Percentiles rank a stretch among this genome's conserved stretches.
Evolutionary conservation across 1,140 invertebrate genomes (phyloP).

Genomic region (Pseudomyrmex concolor): DNA sequence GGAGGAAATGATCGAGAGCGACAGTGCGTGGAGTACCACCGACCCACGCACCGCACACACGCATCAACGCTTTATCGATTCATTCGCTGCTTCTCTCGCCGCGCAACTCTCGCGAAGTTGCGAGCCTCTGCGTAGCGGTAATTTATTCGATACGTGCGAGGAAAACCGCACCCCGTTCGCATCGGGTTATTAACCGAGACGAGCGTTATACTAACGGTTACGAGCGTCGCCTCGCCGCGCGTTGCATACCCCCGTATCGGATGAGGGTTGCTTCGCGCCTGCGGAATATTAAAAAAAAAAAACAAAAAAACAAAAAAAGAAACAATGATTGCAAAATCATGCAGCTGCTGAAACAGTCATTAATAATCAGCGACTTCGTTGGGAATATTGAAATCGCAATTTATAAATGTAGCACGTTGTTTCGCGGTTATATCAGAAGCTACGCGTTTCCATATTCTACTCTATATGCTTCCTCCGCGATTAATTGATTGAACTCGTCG

Average conservation of each 20-base stretch:
- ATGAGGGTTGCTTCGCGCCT: background rate
- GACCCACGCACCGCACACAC: slow-evolving; percentile 48
- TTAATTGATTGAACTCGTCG: slow-evolving; percentile 12
- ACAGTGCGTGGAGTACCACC: slow-evolving; percentile 21
- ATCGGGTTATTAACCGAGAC: slow-evolving; percentile 33
- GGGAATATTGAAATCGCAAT: slow-evolving; percentile 7
- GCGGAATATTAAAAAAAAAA: slow-evolving; percentile 1
- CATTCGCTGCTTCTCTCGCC: slow-evolving; percentile 60
- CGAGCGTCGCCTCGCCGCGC: background rate
- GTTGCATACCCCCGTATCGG: background rate
- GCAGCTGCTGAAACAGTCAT: background rate
- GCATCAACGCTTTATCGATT: slow-evolving; percentile 63
- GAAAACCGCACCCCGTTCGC: slow-evolving; percentile 39
- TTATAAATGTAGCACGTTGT: slow-evolving; percentile 1
- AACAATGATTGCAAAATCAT: background rate
- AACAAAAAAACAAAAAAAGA: background rate
- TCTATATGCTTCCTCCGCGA: background rate
- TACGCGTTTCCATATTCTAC: background rate
- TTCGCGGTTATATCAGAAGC: background rate
- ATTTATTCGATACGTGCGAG: slow-evolving; percentile 52
- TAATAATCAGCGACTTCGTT: background rate
- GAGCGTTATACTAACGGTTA: background rate
- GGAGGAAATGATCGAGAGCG: slow-evolving; percentile 58
- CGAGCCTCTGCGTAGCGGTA: slow-evolving; percentile 41
- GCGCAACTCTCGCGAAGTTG: background rate